These are phyloP conservation scores for Phyllostomus discolor DNA, from an alignment of 2,113 vertebrate genomes.

Conservation along the genomic window DNA sequence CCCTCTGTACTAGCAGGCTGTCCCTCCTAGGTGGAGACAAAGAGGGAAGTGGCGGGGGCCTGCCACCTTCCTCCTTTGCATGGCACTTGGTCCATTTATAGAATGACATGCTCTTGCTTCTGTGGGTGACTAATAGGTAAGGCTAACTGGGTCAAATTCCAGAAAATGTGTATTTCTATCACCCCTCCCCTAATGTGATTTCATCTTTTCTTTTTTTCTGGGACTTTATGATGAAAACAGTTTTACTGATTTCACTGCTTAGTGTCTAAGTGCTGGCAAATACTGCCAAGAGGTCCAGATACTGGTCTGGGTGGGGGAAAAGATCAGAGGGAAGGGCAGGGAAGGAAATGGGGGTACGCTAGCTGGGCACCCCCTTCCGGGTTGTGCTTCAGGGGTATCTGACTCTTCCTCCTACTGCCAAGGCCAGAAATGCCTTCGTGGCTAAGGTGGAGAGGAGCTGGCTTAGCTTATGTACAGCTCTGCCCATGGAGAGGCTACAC, in stretches of 20 bases:
- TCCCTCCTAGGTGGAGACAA: background rate
- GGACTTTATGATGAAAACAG: background rate
- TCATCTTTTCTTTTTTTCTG: background rate
- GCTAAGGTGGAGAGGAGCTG: background rate
- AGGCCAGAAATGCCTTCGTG: background rate
- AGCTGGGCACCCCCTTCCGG: fast-evolving
- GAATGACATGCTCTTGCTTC: background rate
- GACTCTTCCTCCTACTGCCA: background rate
- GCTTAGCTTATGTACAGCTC: background rate
- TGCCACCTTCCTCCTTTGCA: background rate
- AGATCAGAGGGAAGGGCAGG: background rate
- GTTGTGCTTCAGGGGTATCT: background rate
- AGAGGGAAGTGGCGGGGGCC: background rate
- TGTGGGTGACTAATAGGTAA: background rate
- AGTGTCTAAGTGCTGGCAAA: background rate
- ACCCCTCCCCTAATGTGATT: background rate
- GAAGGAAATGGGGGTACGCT: background rate
- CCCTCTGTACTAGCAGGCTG: background rate
- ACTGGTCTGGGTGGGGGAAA: background rate
- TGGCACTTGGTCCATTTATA: background rate
- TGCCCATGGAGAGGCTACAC: background rate
- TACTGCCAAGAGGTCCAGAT: background rate
- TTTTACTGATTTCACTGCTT: background rate
- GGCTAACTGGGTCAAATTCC: background rate
- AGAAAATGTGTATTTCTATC: background rate